Percentiles rank a stretch among this genome's conserved stretches.
Conservation (phyloP, 2,797 vertebrate species). For the Pseudochirops cupreus region DNA sequence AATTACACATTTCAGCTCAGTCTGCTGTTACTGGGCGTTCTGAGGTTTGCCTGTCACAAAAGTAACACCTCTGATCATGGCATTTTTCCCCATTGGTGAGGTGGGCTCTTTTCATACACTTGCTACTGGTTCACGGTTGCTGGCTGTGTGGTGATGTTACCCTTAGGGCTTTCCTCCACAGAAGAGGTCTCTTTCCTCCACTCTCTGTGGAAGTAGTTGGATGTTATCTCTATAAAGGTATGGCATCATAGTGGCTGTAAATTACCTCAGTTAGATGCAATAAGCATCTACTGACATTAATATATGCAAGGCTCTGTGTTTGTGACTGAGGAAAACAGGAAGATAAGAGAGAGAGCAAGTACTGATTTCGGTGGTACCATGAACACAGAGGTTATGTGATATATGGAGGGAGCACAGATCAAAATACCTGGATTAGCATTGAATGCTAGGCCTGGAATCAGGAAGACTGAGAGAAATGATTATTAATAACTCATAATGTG, state of each 20-base stretch:
- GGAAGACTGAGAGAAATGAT: not conserved
- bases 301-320: not conserved
- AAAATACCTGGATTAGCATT: not conserved
- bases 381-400: not conserved
- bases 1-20: conserved; percentile 77
- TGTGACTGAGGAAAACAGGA: not conserved
- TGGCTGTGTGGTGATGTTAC: conserved; percentile 44
- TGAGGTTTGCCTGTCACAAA: conserved; percentile 63
- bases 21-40: conserved; percentile 75
- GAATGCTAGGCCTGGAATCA: not conserved
- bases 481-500: not conserved
- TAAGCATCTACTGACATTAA: not conserved
- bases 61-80: conserved; percentile 75
- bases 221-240: conserved; percentile 53
- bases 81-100: conserved; percentile 75
- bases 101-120: conserved; percentile 70
- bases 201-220: not conserved
- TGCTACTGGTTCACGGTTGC: not conserved
- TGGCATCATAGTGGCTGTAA: conserved; percentile 40
- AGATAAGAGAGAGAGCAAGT: not conserved
- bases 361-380: not conserved
- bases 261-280: not conserved
- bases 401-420: not conserved
- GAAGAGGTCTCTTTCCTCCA: not conserved
- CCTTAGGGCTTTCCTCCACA: conserved; percentile 58